A percentile compares a stretch with the other conserved stretches of the same genome.
phyloP scores from a whole-genome alignment of 2,888 invertebrate species.

The Nowickia ferox region DNA sequence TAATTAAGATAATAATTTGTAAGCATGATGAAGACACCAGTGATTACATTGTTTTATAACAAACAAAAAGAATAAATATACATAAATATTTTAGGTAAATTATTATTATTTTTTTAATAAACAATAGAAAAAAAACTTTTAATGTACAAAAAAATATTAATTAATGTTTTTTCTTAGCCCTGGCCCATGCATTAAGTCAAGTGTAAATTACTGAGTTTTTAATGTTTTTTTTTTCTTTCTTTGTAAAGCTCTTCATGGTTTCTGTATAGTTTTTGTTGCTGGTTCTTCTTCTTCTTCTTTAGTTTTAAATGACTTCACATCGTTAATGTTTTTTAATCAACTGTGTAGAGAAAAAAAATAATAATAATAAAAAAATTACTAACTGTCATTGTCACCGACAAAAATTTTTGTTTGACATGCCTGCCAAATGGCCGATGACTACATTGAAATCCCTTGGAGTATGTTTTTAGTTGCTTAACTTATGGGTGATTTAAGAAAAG shows the following conservation, averaged over 20 bases:
- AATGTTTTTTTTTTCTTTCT: not conserved
- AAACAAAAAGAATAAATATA: too few species aligned
- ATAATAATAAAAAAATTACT: not conserved
- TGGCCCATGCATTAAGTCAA: conserved; percentile 58
- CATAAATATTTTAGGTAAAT: too few species aligned
- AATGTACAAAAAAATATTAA: not conserved
- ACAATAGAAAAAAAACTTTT: too few species aligned
- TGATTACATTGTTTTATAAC: too few species aligned
- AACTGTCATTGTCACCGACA: conserved; percentile 26
- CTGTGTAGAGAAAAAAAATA: conserved; percentile 7
- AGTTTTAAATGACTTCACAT: conserved; percentile 47
- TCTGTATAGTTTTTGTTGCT: not conserved
- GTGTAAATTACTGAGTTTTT: conserved; percentile 47
- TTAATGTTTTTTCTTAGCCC: conserved; percentile 44
- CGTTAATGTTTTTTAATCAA: conserved; percentile 27
- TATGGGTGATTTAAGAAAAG: conserved; percentile 22
- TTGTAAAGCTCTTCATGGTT: conserved; percentile 20
- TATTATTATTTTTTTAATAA: too few species aligned
- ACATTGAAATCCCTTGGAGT: conserved; percentile 17
- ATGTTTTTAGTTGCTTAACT: not conserved
- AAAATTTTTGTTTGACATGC: conserved; percentile 22
- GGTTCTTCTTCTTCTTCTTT: not conserved
- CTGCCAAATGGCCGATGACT: conserved; percentile 20
- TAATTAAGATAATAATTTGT: too few species aligned
- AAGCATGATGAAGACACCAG: too few species aligned